Evolutionary conservation across 2,888 invertebrate genomes (phyloP).

Genomic region (Dascillus cervinus): DNA sequence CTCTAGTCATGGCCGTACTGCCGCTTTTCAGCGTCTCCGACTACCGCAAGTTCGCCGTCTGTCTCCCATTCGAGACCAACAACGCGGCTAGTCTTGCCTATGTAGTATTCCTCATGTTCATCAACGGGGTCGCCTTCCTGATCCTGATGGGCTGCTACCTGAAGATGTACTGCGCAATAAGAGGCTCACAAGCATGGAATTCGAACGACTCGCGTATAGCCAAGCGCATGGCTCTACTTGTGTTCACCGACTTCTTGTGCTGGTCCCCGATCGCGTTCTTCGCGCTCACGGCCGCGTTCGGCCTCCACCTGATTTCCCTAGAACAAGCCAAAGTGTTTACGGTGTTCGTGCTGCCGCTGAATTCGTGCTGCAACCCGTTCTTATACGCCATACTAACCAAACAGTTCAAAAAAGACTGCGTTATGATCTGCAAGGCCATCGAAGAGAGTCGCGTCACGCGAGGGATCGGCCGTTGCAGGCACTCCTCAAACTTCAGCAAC

Average conservation of each 20-base stretch:
- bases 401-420: conserved; percentile 96
- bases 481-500: conserved; percentile 82
- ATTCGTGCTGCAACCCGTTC: conserved; percentile 97
- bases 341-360: conserved; percentile 90
- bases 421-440: conserved; percentile 90
- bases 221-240: conserved; percentile 91
- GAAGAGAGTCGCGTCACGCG: conserved; percentile 88
- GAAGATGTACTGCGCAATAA: conserved; percentile 95
- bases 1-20: conserved; percentile 76
- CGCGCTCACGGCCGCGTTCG: conserved; percentile 88
- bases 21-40: conserved; percentile 90
- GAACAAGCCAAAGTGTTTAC: conserved; percentile 96
- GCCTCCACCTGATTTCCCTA: conserved; percentile 80
- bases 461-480: conserved; percentile 77
- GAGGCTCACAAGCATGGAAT: conserved; percentile 97
- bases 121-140: conserved; percentile 90
- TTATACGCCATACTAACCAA: conserved; percentile 96
- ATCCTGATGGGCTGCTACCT: conserved; percentile 93
- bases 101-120: conserved; percentile 81
- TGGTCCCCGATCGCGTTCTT: conserved; percentile 98
- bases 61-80: conserved; percentile 86
- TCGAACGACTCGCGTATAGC: conserved; percentile 95
- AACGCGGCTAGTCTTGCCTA: conserved; percentile 74
- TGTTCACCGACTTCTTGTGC: conserved; percentile 95
- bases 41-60: conserved; percentile 94